Conservation (phyloP, 2,888 invertebrate genomes). For the Harpalus rubripes region DNA sequence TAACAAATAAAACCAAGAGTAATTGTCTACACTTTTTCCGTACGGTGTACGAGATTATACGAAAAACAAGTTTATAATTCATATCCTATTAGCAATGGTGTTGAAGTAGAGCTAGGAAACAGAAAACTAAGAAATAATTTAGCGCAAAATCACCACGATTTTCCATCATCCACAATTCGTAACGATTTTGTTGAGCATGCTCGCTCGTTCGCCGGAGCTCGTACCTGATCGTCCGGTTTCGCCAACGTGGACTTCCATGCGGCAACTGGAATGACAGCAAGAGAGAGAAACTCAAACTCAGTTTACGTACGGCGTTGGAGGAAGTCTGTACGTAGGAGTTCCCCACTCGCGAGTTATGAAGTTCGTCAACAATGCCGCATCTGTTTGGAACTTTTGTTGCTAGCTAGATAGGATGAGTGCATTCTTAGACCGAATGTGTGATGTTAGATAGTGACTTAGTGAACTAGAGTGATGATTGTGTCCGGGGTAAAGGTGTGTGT, state of each 20-base stretch:
- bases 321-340: conserved; percentile 28
- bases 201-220: conserved; percentile 11
- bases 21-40: too few species aligned
- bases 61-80: too few species aligned
- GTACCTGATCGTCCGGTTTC: conserved; percentile 49
- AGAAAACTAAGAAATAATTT: too few species aligned
- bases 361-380: conserved; percentile 62
- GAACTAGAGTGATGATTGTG: conserved; percentile 48
- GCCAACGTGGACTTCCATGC: conserved; percentile 64
- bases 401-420: conserved; percentile 50
- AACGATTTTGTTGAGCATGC: conserved; percentile 62
- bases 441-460: conserved; percentile 63
- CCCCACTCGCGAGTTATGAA: conserved; percentile 37
- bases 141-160: too few species aligned
- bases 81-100: too few species aligned
- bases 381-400: conserved; percentile 40
- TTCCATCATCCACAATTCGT: neutral
- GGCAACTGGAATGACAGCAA: conserved; percentile 62
- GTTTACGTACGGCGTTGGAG: conserved; percentile 57
- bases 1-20: too few species aligned
- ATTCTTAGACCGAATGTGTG: conserved; percentile 41
- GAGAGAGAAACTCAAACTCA: conserved; percentile 61
- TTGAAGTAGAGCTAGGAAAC: too few species aligned
- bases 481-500: conserved; percentile 61
- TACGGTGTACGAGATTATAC: too few species aligned